Conservation (phyloP, 2,888 invertebrate species). For the Lasioglossum malachurum region DNA sequence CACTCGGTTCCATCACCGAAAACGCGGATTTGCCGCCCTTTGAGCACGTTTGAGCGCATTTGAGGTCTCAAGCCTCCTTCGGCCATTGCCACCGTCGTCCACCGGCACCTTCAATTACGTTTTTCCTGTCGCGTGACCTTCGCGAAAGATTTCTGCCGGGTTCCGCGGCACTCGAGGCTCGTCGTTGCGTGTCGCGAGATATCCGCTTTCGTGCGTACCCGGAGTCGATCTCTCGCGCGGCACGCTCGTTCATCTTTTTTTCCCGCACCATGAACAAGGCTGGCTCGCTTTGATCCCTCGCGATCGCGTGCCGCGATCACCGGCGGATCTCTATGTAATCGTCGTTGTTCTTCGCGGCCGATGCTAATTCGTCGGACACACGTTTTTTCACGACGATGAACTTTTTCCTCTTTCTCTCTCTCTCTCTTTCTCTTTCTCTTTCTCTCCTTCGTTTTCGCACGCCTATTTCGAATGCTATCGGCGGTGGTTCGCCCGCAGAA, state of each 20-base stretch:
- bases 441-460: background rate
- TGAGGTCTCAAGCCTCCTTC: background rate
- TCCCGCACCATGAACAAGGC: background rate
- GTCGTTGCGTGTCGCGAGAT: background rate
- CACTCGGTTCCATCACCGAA: background rate
- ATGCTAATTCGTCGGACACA: background rate
- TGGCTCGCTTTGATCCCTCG: background rate
- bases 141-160: background rate
- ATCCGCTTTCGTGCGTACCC: background rate
- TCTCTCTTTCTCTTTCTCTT: background rate
- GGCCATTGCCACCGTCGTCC: background rate
- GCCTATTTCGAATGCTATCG: slow-evolving; percentile 66
- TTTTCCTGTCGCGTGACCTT: background rate
- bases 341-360: background rate
- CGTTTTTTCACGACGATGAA: background rate
- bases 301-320: background rate
- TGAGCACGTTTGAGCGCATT: background rate
- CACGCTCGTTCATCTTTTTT: background rate
- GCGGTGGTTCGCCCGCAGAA: slow-evolving; percentile 60
- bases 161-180: background rate
- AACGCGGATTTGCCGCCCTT: background rate
- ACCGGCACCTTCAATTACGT: background rate
- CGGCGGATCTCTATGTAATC: background rate
- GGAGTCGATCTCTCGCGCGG: background rate
- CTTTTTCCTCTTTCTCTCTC: background rate